phyloP scores from a whole-genome alignment of 2,113 vertebrate genomes.

The Rhinopomastus cyanomelas region DNA sequence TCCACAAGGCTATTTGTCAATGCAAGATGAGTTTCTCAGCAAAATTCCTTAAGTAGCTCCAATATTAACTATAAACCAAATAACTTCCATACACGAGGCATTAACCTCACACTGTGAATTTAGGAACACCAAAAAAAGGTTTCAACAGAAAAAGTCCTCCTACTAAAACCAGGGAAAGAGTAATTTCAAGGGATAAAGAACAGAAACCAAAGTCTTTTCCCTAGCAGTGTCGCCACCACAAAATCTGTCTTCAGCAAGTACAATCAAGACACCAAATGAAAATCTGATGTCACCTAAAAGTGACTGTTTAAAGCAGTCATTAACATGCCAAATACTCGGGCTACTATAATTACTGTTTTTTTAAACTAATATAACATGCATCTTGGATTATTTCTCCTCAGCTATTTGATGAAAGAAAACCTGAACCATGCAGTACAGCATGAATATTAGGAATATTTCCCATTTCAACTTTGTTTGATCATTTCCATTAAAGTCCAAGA shows the following conservation, averaged over 20 bases:
- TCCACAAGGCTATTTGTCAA: not conserved
- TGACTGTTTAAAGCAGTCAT: not conserved
- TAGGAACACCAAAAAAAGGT: not conserved
- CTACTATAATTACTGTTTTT: not conserved
- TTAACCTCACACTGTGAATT: not conserved
- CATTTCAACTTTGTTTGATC: conserved; percentile 24
- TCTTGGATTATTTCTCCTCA: not conserved
- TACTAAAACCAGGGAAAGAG: not conserved
- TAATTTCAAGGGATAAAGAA: not conserved
- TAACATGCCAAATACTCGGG: not conserved
- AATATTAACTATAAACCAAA: not conserved
- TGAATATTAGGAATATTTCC: conserved; percentile 33
- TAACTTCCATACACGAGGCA: not conserved
- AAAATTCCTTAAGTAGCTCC: conserved; percentile 17
- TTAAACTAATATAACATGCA: not conserved
- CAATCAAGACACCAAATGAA: not conserved
- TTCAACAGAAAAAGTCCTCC: not conserved
- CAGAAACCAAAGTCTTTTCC: not conserved
- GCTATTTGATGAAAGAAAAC: conserved; percentile 27
- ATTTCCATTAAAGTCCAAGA: conserved; percentile 16
- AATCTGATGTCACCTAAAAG: not conserved
- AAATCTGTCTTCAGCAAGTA: not conserved
- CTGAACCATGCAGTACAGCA: not conserved
- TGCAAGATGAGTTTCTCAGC: not conserved
- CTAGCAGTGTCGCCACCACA: not conserved